Conservation (phyloP, 2,888 invertebrate species). For the Unio delphinus region DNA sequence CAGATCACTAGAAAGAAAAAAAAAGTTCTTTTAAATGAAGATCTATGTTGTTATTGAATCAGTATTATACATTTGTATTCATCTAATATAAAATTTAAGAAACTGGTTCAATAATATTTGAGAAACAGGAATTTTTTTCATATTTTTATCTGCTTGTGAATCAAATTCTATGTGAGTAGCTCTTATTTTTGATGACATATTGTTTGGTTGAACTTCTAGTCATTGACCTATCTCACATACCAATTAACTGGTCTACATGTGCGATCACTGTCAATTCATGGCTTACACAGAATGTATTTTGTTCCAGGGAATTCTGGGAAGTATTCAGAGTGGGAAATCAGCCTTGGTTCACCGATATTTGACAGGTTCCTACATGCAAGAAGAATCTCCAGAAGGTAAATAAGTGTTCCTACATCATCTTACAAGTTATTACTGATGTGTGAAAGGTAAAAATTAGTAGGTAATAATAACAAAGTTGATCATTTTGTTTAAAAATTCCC, state of each 20-base stretch:
- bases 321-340: constrained; percentile 95
- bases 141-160: neutral
- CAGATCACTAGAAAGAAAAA: no score
- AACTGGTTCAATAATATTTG: no score
- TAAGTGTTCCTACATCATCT: neutral
- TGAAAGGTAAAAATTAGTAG: neutral
- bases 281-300: neutral
- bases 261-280: no score
- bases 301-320: constrained; percentile 89
- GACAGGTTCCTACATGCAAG: constrained; percentile 96
- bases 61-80: no score
- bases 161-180: neutral
- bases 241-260: no score
- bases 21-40: no score
- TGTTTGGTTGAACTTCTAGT: neutral
- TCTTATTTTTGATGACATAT: neutral
- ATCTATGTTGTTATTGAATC: no score
- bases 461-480: neutral
- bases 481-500: neutral
- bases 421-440: constrained; percentile 1
- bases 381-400: constrained; percentile 95
- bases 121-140: neutral
- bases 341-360: constrained; percentile 97
- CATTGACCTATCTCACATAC: no score
- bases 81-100: no score